Conservation (phyloP, 2,888 invertebrate genomes). For the Lordiphosa fenestrarum region DNA sequence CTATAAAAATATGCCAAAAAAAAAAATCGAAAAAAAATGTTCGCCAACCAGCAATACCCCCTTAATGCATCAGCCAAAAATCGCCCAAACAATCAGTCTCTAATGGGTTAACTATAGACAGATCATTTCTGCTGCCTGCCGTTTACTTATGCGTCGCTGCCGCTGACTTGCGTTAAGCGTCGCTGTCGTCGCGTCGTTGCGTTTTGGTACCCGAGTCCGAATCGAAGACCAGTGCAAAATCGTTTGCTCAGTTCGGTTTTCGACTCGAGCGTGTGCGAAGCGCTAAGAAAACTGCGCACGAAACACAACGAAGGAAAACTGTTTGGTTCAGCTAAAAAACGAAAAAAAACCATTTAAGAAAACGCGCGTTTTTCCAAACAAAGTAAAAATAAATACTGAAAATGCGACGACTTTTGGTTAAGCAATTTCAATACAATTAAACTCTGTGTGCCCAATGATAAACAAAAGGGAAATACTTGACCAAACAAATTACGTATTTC, state of each 20-base stretch:
- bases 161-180: constrained; percentile 30
- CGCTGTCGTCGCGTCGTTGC: constrained; percentile 25
- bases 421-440: constrained; percentile 4
- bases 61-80: too few relatives aligned
- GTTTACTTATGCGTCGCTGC: constrained; percentile 8
- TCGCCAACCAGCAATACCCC: too few relatives aligned
- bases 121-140: constrained; percentile 1
- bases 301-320: constrained; percentile 10
- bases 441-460: constrained; percentile 19
- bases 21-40: too few relatives aligned
- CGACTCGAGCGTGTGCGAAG: constrained; percentile 51
- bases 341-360: neutral
- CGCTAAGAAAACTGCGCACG: constrained; percentile 32
- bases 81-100: too few relatives aligned
- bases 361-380: constrained; percentile 30
- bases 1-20: too few relatives aligned
- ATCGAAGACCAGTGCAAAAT: constrained; percentile 23
- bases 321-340: neutral
- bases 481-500: constrained; percentile 1
- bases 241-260: constrained; percentile 63
- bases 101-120: too few relatives aligned
- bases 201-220: constrained; percentile 36
- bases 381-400: constrained; percentile 22
- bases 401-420: constrained; percentile 33
- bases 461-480: constrained; percentile 7